Conservation (phyloP, 2,113 vertebrate genomes). For the Coracopsis vasa region DNA sequence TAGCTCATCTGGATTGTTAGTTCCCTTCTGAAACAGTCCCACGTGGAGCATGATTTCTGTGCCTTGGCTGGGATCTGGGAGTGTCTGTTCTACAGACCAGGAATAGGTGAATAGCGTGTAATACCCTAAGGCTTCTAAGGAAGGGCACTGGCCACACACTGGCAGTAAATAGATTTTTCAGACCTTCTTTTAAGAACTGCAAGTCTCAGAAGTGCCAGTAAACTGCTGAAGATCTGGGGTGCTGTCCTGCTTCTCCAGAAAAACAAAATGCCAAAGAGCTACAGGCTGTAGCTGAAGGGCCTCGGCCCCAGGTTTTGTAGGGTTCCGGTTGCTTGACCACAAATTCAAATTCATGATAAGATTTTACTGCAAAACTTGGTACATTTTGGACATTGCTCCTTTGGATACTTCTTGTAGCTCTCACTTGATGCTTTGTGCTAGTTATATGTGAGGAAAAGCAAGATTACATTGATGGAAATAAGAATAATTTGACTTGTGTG, state of each 20-base stretch:
- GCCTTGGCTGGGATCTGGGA: background rate
- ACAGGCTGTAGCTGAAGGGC: background rate
- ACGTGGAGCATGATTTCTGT: background rate
- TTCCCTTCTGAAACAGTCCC: background rate
- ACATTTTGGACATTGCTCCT: background rate
- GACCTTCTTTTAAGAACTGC: background rate
- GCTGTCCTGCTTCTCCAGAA: background rate
- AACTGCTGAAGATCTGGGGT: background rate
- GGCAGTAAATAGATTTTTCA: background rate
- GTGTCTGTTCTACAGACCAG: background rate
- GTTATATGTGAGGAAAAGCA: background rate
- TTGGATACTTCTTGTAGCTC: background rate
- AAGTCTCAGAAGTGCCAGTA: background rate
- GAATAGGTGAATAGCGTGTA: background rate
- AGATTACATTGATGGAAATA: background rate
- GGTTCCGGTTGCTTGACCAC: background rate
- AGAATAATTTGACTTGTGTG: background rate
- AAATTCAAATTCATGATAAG: background rate
- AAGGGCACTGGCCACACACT: background rate
- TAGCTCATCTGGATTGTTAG: background rate
- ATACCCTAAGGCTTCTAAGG: background rate
- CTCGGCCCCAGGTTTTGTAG: background rate
- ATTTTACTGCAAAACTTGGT: background rate
- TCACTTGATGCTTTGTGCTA: background rate
- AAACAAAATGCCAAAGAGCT: background rate